Percentiles rank a stretch among this genome's conserved stretches.
These are phyloP conservation scores for Napeogenes sylphis DNA, from an alignment of 2,888 invertebrate species.

Conservation along the genomic window DNA sequence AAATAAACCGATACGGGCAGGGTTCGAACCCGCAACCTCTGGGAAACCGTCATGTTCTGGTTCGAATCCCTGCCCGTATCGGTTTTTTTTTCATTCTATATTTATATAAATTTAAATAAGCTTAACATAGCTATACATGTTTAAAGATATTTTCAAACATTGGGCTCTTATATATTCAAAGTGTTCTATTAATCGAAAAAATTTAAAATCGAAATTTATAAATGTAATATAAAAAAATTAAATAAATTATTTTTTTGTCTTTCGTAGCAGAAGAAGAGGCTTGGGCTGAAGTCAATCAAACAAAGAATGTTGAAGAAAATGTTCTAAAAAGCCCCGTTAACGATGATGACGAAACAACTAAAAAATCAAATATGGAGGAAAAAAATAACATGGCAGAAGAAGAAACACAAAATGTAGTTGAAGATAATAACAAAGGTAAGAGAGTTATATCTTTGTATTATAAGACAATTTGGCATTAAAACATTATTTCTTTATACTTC, in stretches of 20 bases:
- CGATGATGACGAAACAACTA: slow-evolving; percentile 30
- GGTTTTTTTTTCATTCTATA: no score
- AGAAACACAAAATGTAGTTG: slow-evolving; percentile 13
- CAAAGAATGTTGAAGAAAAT: slow-evolving; percentile 24
- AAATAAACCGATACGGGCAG: no score
- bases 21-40: no score
- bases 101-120: no score
- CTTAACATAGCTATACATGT: no score
- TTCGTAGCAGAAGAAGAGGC: slow-evolving; percentile 67
- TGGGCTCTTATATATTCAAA: neutral
- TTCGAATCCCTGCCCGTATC: no score
- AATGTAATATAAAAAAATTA: neutral
- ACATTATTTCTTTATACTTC: no score
- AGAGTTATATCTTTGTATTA: no score
- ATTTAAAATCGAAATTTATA: neutral
- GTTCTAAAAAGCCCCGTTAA: slow-evolving; percentile 20
- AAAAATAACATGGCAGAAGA: slow-evolving; percentile 30
- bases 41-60: no score
- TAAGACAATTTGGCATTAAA: neutral
- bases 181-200: slow-evolving; percentile 4
- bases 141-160: no score
- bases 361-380: slow-evolving; percentile 36
- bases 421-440: slow-evolving; percentile 25
- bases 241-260: slow-evolving; percentile 21
- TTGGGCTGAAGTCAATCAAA: slow-evolving; percentile 50